Percentiles rank a stretch among this genome's conserved stretches.
phyloP scores from a whole-genome alignment of 2,113 vertebrate species.

The Halichoeres trimaculatus region DNA sequence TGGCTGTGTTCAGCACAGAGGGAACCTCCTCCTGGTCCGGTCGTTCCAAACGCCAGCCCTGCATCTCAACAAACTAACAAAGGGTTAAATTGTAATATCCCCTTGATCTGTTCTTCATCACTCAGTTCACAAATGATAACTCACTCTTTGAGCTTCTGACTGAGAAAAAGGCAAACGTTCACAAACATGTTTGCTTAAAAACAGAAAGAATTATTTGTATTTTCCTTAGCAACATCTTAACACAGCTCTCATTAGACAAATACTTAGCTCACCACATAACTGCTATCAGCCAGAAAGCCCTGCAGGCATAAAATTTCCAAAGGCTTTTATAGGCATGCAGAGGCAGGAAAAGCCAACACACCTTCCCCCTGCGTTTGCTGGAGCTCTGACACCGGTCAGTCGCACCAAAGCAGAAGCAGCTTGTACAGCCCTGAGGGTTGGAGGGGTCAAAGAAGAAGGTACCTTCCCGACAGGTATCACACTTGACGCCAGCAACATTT shows the following conservation, averaged over 20 bases:
- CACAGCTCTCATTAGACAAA: slow-evolving; percentile 14
- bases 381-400: slow-evolving; percentile 87
- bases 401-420: slow-evolving; percentile 93
- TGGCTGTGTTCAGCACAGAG: slow-evolving; percentile 88
- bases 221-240: background rate
- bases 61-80: slow-evolving; percentile 91
- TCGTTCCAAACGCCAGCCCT: slow-evolving; percentile 87
- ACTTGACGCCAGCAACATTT: slow-evolving; percentile 87
- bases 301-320: slow-evolving; percentile 22
- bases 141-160: background rate
- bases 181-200: background rate
- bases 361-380: slow-evolving; percentile 87
- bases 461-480: slow-evolving; percentile 85
- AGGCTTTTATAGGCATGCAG: slow-evolving; percentile 39
- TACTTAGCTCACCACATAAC: background rate
- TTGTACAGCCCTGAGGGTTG: slow-evolving; percentile 88
- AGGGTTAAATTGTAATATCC: background rate
- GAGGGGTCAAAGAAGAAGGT: slow-evolving; percentile 89
- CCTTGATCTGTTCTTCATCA: background rate
- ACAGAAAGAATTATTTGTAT: background rate
- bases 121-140: background rate
- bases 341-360: slow-evolving; percentile 63
- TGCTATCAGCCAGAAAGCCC: slow-evolving; percentile 18
- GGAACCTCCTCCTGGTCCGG: slow-evolving; percentile 79
- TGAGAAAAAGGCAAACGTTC: background rate